phyloP scores from a whole-genome alignment of 2,113 vertebrate species.

The cat (Felis catus) region DNA sequence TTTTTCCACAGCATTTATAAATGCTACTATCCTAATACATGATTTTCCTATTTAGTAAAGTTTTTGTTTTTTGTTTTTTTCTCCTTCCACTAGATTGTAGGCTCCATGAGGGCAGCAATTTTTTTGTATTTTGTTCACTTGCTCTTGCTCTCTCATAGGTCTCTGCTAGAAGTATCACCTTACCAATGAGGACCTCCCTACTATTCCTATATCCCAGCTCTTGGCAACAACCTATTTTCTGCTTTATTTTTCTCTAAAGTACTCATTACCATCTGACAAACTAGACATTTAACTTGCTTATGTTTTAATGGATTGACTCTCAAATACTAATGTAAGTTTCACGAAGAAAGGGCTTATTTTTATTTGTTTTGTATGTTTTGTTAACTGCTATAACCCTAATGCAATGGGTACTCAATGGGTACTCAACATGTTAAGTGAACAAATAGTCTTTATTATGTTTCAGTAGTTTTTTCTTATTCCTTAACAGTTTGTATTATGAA shows the following conservation, averaged over 20 bases:
- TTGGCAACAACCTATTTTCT: not conserved
- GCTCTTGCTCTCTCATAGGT: not conserved
- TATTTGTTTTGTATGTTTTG: not conserved
- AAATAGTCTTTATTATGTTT: not conserved
- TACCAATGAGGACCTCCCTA: not conserved
- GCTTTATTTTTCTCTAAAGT: not conserved
- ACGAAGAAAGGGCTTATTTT: not conserved
- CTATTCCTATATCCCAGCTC: not conserved
- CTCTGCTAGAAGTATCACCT: not conserved
- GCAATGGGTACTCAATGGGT: not conserved
- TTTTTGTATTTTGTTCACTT: not conserved
- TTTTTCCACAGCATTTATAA: not conserved
- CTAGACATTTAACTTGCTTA: not conserved
- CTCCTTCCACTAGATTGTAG: not conserved
- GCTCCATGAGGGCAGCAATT: not conserved
- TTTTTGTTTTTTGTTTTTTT: not conserved
- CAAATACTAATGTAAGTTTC: not conserved
- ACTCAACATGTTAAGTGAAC: not conserved
- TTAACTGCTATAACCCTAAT: not conserved
- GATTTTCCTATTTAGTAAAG: not conserved
- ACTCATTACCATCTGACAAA: not conserved
- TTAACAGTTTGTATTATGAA: not conserved
- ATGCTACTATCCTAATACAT: not conserved
- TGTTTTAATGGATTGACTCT: not conserved
- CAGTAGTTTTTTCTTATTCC: not conserved